Evolutionary conservation across 2,113 vertebrate genomes (phyloP).

Genomic region (Seriola dumerili): DNA sequence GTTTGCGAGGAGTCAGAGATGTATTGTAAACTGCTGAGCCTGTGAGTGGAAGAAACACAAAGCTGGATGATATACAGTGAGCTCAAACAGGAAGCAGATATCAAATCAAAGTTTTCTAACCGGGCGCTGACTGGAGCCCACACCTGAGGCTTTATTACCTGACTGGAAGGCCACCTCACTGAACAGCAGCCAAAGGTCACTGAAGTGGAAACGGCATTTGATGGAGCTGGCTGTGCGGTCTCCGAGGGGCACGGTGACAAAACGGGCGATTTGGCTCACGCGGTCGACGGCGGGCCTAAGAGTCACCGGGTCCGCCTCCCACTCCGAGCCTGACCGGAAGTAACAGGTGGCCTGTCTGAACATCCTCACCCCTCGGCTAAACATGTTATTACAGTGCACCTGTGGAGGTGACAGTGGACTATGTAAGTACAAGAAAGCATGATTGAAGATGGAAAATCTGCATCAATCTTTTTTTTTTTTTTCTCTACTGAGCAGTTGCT

Average conservation of each 20-base stretch:
- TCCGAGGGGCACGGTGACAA: slow-evolving; percentile 91
- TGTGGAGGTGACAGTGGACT: slow-evolving; percentile 61
- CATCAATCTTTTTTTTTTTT: too few relatives aligned
- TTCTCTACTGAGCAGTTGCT: neutral
- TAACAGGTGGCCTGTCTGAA: slow-evolving; percentile 94
- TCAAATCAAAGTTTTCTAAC: neutral
- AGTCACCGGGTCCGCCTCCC: slow-evolving; percentile 88
- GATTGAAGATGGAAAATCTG: neutral
- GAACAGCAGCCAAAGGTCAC: slow-evolving; percentile 96
- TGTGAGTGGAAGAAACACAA: slow-evolving; percentile 67
- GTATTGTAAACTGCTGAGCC: slow-evolving; percentile 97
- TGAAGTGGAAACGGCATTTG: slow-evolving; percentile 94
- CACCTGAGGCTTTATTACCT: slow-evolving; percentile 80
- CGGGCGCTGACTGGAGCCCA: neutral
- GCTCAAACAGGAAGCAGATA: neutral
- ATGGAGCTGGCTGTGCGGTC: slow-evolving; percentile 94
- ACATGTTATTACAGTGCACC: slow-evolving; percentile 99
- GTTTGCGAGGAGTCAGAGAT: slow-evolving; percentile 84
- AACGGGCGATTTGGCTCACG: slow-evolving; percentile 91
- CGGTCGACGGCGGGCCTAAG: slow-evolving; percentile 88
- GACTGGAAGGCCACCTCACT: slow-evolving; percentile 99
- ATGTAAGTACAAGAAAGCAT: neutral
- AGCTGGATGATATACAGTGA: neutral
- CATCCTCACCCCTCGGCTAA: slow-evolving; percentile 91
- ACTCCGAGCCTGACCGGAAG: slow-evolving; percentile 91